Evolutionary conservation across 2,888 invertebrate genomes (phyloP), one percentile per base, ranked within the genome.

Genomic region (Eutolmus rufibarbis): DNA sequence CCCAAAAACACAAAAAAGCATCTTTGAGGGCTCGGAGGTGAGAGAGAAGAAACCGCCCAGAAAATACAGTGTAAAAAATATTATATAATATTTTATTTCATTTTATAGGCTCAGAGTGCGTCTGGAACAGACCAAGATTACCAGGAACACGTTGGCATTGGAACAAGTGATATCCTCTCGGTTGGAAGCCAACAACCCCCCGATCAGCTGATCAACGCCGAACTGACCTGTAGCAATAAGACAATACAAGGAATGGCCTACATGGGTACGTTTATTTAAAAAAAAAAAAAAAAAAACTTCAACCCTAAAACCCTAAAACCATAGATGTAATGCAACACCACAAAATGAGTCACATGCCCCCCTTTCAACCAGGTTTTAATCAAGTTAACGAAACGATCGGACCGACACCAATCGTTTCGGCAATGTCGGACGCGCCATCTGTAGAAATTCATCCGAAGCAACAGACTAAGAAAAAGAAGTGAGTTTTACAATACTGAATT

Each of bases 381-480:
- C 87, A 74, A 81, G 81, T 74, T 31, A 81, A 74, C 34, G 87
- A 87, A 40, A 81, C 79, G 31, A 81, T 87, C 31, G 81, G 74
- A 34, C 74, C 79, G 46, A 95, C 95, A 40, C 96, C 96, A 76
- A 94, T 96, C 89, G 96, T 96, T 87, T 96, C 96, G 89, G 96
- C 96, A 89, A 95, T 95, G 93, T 94, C 95, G 87, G 95, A 95
- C 91, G 95, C 95, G 90, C 95, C 95, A 90, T 92, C 92, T 31
- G 91, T 92, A 23, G 92, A 92, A 90, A 92, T 92, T 89, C 90
- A 92, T 34, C 91, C 91, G 84, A 90, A 90, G 90, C 93, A 92
- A 81, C 94, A 94, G 90, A 93, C 93, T 89, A 94, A 94, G 90
- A 91, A 91, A 91, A 81, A 78, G 74, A 85, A 40, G 86, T 88